Percentiles rank a stretch among this genome's conserved stretches.
These are phyloP conservation scores for Ctenomys sociabilis DNA, from an alignment of 2,113 vertebrate genomes.

Conservation along the genomic window DNA sequence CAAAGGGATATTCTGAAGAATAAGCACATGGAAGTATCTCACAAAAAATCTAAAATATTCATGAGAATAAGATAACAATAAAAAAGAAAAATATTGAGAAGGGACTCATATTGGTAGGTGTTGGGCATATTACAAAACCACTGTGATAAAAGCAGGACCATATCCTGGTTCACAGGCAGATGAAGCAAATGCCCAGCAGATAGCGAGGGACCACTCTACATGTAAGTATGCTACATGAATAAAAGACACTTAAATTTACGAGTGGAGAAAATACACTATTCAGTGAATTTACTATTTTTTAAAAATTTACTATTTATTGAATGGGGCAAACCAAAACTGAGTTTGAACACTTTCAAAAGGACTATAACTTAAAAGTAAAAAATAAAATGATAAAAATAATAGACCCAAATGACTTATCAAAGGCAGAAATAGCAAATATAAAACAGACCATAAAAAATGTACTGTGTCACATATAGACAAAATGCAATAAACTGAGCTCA, in stretches of 20 bases:
- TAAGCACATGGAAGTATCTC: neutral
- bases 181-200: neutral
- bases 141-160: neutral
- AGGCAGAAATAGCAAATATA: slow-evolving; percentile 11
- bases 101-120: neutral
- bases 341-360: neutral
- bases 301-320: neutral
- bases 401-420: slow-evolving; percentile 9
- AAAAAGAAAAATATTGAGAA: slow-evolving; percentile 10
- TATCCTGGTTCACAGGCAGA: neutral
- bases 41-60: slow-evolving; percentile 41
- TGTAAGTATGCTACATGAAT: neutral
- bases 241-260: neutral
- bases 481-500: slow-evolving; percentile 36
- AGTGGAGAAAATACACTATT: neutral
- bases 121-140: neutral
- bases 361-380: slow-evolving; percentile 49
- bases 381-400: slow-evolving; percentile 33
- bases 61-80: neutral
- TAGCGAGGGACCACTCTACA: neutral
- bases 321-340: neutral
- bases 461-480: neutral
- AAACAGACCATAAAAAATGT: neutral
- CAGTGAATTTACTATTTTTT: neutral
- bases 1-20: slow-evolving; percentile 24